Percentiles rank a stretch among this genome's conserved stretches.
Conservation (phyloP, 1,140 invertebrate genomes). For the Drosophila tsacasi region DNA sequence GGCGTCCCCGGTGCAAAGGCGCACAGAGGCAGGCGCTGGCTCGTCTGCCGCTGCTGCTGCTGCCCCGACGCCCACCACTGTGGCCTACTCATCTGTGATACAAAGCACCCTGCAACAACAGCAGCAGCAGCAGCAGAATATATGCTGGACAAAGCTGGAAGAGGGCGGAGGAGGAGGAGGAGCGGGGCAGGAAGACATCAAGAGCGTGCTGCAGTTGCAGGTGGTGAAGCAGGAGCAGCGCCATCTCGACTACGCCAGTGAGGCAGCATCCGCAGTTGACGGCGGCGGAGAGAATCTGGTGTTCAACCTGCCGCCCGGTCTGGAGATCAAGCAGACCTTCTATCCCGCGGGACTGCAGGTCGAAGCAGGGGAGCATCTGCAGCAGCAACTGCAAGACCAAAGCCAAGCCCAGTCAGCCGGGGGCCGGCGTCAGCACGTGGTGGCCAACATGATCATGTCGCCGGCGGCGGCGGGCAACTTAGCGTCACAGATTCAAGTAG, state of each 20-base stretch:
- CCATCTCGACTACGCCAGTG: constrained; percentile 68
- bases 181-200: constrained; percentile 67
- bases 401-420: constrained; percentile 46
- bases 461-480: constrained; percentile 64
- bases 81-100: constrained; percentile 85
- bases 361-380: constrained; percentile 56
- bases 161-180: constrained; percentile 44
- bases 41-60: constrained; percentile 70
- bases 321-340: constrained; percentile 81
- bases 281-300: constrained; percentile 73
- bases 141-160: constrained; percentile 79
- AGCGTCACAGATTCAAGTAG: constrained; percentile 85
- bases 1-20: constrained; percentile 69
- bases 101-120: constrained; percentile 81
- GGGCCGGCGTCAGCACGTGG: constrained; percentile 75
- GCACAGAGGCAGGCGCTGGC: constrained; percentile 74
- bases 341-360: constrained; percentile 59
- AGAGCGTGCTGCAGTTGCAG: constrained; percentile 79
- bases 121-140: constrained; percentile 60
- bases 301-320: constrained; percentile 78
- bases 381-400: constrained; percentile 50
- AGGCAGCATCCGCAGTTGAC: constrained; percentile 44
- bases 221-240: constrained; percentile 82
- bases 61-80: constrained; percentile 60
- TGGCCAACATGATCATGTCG: constrained; percentile 83